Conservation (phyloP, 2,888 invertebrate genomes). For the Brenthis ino region DNA sequence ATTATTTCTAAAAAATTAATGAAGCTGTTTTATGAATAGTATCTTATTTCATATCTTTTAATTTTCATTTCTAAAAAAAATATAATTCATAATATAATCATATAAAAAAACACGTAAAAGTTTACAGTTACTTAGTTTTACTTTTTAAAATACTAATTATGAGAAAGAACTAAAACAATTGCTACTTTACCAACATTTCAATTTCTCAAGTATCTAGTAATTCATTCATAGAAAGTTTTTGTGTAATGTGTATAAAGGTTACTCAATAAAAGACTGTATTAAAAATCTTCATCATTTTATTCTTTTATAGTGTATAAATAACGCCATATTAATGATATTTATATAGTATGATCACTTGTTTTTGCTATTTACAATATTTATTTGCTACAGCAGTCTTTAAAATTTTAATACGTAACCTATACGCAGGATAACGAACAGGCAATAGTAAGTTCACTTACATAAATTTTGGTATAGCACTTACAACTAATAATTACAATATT, state of each 20-base stretch:
- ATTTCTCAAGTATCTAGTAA: not conserved
- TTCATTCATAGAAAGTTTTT: conserved; percentile 11
- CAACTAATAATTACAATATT: conserved; percentile 76
- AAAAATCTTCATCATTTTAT: conserved; percentile 77
- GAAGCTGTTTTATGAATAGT: too few relatives aligned
- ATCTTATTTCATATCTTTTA: too few relatives aligned
- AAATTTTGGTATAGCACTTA: conserved; percentile 82
- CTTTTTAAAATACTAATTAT: conserved; percentile 16
- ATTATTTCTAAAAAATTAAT: too few relatives aligned
- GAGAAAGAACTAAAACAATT: conserved; percentile 14
- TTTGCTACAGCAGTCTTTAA: conserved; percentile 84
- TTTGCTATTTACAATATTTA: conserved; percentile 80
- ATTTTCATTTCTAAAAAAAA: too few relatives aligned
- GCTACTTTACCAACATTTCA: conserved; percentile 8
- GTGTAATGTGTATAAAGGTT: conserved; percentile 17
- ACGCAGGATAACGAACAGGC: conserved; percentile 81
- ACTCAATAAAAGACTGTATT: conserved; percentile 61
- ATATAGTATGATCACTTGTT: conserved; percentile 80
- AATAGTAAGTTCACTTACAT: conserved; percentile 77
- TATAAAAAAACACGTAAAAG: not conserved
- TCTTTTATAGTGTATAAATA: conserved; percentile 78
- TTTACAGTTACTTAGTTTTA: conserved; percentile 5
- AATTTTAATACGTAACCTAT: conserved; percentile 78
- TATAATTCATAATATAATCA: too few relatives aligned
- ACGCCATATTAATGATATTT: conserved; percentile 78